A percentile compares a stretch with the other conserved stretches of the same genome.
Evolutionary conservation across 2,113 vertebrate species (phyloP).

Genomic region (Hiodon alosoides): DNA sequence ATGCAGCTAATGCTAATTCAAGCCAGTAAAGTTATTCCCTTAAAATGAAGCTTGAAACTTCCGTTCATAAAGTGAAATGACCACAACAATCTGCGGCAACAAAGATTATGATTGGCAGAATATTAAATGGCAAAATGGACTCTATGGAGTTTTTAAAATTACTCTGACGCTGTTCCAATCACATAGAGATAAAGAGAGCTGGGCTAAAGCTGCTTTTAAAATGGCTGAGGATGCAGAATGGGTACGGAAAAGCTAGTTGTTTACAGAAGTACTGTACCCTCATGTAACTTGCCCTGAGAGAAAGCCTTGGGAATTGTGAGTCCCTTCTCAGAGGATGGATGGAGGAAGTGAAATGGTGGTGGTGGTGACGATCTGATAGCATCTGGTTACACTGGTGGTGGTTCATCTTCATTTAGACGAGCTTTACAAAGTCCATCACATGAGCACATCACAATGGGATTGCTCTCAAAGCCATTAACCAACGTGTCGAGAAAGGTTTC

Average conservation of each 20-base stretch:
- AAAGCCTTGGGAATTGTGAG: too few relatives aligned
- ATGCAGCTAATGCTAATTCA: slow-evolving; percentile 43
- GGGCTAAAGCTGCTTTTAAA: neutral
- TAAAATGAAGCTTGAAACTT: slow-evolving; percentile 47
- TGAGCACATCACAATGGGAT: too few relatives aligned
- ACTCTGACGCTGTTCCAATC: neutral
- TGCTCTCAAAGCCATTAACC: neutral
- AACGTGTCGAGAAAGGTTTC: neutral
- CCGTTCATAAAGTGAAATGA: slow-evolving; percentile 54
- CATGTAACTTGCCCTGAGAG: neutral
- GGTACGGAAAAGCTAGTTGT: neutral
- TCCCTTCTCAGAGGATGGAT: too few relatives aligned
- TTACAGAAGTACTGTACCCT: neutral
- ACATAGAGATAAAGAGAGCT: neutral
- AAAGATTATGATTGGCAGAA: slow-evolving; percentile 42
- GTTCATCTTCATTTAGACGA: too few relatives aligned
- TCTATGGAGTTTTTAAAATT: slow-evolving; percentile 7
- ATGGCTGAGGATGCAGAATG: neutral
- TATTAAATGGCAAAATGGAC: slow-evolving; percentile 4
- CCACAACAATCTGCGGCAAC: slow-evolving; percentile 39
- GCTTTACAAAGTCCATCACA: too few relatives aligned
- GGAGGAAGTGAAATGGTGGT: too few relatives aligned
- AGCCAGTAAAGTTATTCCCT: slow-evolving; percentile 53
- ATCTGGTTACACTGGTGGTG: too few relatives aligned
- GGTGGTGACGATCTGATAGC: too few relatives aligned